Evolutionary conservation across 2,113 vertebrate species (phyloP).

Genomic region (Pelecanoides urinatrix): DNA sequence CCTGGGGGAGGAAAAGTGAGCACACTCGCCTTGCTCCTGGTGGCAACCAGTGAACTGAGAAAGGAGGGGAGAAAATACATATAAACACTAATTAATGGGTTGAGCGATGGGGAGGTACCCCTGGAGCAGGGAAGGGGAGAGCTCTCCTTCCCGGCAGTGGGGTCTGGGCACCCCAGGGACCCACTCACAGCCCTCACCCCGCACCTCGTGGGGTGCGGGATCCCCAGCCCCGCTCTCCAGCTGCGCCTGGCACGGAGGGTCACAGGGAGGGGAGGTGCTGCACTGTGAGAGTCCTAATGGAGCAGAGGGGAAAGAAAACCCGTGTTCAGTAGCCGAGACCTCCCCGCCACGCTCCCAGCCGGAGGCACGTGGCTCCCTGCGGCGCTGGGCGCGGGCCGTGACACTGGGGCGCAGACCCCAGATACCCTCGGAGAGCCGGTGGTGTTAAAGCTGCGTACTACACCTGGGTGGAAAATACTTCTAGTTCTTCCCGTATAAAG

Average conservation of each 20-base stretch:
- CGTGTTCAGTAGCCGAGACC: fast-evolving
- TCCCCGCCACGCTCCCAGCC: not conserved
- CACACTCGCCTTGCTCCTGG: fast-evolving
- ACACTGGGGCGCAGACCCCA: not conserved
- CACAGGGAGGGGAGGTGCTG: not conserved
- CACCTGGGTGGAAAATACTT: not conserved
- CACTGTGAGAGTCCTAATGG: not conserved
- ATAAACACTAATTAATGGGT: no score
- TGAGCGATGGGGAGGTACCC: not conserved
- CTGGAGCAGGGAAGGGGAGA: not conserved
- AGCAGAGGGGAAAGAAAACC: no score
- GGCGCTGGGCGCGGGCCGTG: not conserved
- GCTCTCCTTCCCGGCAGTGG: not conserved
- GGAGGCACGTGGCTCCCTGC: not conserved
- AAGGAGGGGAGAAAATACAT: not conserved
- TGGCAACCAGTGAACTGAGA: not conserved
- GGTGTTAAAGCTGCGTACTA: fast-evolving
- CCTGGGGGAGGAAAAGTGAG: not conserved
- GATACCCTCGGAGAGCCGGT: not conserved
- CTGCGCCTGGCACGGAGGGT: not conserved
- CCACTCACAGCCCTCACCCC: not conserved
- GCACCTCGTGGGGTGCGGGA: no score
- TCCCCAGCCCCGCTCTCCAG: no score
- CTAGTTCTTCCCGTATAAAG: not conserved
- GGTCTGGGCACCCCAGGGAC: not conserved